A percentile compares a stretch with the other conserved stretches of the same genome.
These are phyloP conservation scores for Alosa alosa DNA, from an alignment of 2,113 vertebrate species.

Conservation along the genomic window DNA sequence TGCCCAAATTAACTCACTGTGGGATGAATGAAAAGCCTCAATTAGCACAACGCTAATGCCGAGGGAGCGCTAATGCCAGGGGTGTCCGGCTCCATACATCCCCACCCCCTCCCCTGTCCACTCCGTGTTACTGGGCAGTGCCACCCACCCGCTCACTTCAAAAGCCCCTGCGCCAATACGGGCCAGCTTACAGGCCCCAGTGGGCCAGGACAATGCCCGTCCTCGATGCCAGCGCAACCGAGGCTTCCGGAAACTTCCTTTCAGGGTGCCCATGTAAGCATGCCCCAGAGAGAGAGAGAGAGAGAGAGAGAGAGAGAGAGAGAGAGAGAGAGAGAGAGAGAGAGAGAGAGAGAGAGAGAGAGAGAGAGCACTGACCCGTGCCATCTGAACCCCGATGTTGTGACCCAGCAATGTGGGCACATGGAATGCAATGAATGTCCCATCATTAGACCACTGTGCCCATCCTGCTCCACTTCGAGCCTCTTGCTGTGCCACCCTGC, in stretches of 20 bases:
- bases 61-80: neutral
- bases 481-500: neutral
- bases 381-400: neutral
- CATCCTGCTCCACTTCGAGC: neutral
- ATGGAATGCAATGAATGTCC: conserved; percentile 31
- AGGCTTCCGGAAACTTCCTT: neutral
- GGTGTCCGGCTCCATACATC: neutral
- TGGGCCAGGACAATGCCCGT: neutral
- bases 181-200: neutral
- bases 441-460: neutral
- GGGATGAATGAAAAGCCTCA: neutral
- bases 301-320: no score
- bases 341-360: no score
- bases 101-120: no score
- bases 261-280: neutral
- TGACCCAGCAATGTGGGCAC: conserved; percentile 23
- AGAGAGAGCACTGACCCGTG: conserved; percentile 24
- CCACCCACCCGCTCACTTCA: neutral
- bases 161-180: neutral
- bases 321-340: no score
- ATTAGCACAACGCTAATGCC: neutral
- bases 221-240: neutral
- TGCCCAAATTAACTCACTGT: neutral
- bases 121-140: neutral
- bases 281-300: neutral